Base-by-base conservation (phyloP, 2,888 invertebrate genomes). In the Zootermopsis nevadensis region DNA sequence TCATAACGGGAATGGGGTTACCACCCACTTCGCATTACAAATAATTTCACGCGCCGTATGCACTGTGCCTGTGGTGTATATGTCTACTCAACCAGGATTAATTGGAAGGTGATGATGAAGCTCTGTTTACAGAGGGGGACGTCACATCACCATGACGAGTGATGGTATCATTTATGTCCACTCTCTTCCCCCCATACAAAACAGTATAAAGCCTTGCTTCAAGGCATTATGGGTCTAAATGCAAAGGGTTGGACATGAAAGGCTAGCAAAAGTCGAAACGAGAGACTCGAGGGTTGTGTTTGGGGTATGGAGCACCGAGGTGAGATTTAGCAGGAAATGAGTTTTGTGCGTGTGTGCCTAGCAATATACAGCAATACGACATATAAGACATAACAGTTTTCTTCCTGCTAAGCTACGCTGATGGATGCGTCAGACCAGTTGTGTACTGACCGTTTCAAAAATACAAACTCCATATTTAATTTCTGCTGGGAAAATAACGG, bases 271-370 rank as follows among this genome's bases (percentile, higher is more conserved):
- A 79, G 35, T 79, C 66, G 35, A 79, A 74, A 79, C 60, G 79
- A 79, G 79, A 60, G 77, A 8, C 27, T 38, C 42, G 27, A 55
- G 31, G 35, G 35, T 35, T 33, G 38, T 22, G 19, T 31, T 30
- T 31, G 69, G 35, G 74, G 24, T 33, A 72, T n/a, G 42, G 77
- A 19, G 42, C n/a, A 53, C 22, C 53, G 35, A 79, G 66, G 60
- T 35, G 79, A 79, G 60, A 79, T 79, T 79, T 66, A 66, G 55
- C 35, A 35, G 79, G 79, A 79, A 79, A 79, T 79, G 55, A 79
- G 60, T 79, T 79, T 79, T 22, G 66, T 35, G 27, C 27, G 30
- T 66, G 79, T 35, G 79, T 31, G n/a, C 66, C 22, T 60, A 35
- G 22, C 35, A 79, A 79, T 79, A 60, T 38, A 66, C 35, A 66